phyloP scores from a whole-genome alignment of 2,888 invertebrate genomes.

The Aspidiotus rigidus region DNA sequence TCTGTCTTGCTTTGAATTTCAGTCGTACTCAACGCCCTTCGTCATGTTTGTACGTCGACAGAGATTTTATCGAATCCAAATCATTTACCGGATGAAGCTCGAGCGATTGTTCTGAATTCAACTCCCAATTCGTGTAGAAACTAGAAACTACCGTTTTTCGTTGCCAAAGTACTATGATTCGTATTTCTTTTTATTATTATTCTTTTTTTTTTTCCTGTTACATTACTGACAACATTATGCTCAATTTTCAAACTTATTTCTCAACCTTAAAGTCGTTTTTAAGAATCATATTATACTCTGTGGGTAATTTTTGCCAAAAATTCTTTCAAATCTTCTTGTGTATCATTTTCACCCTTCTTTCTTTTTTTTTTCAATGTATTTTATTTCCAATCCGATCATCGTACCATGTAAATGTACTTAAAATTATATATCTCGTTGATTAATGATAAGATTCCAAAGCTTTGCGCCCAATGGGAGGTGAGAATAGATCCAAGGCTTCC shows the following conservation, averaged over 20 bases:
- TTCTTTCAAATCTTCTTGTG: neutral
- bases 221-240: neutral
- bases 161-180: neutral
- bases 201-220: neutral
- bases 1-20: slow-evolving; percentile 36
- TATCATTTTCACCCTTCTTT: too few species aligned
- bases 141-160: neutral
- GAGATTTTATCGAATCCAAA: slow-evolving; percentile 85
- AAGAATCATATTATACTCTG: neutral
- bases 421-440: too few species aligned
- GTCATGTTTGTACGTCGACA: slow-evolving; percentile 81
- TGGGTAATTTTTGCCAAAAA: neutral
- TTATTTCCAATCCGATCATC: too few species aligned
- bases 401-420: too few species aligned
- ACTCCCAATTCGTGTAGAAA: neutral
- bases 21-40: slow-evolving; percentile 87
- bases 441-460: too few species aligned
- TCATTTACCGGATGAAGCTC: slow-evolving; percentile 80
- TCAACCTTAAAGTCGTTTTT: neutral
- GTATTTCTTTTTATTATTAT: neutral
- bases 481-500: too few species aligned
- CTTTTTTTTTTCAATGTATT: too few species aligned
- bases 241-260: too few species aligned
- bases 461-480: too few species aligned
- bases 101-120: slow-evolving; percentile 50